Conservation (phyloP, 2,888 invertebrate genomes). For the Zhuqinia jingwanae region DNA sequence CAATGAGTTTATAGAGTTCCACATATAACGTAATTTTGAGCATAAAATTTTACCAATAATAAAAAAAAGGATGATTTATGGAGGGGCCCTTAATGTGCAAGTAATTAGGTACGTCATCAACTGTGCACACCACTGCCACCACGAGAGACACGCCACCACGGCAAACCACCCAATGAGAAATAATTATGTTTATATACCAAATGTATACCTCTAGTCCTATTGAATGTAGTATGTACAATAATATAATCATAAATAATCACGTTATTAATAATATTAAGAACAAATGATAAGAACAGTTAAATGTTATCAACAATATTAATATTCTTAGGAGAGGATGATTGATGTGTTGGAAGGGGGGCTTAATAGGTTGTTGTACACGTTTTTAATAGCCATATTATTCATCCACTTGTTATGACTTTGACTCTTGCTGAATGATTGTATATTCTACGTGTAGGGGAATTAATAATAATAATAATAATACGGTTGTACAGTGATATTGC, state of each 20-base stretch:
- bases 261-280: neutral
- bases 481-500: constrained; percentile 19
- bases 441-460: neutral
- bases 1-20: neutral
- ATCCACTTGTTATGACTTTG: neutral
- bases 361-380: constrained; percentile 19
- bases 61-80: neutral
- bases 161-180: neutral
- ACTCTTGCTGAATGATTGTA: neutral
- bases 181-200: neutral
- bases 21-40: neutral
- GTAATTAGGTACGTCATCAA: constrained; percentile 16
- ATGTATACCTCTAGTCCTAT: neutral
- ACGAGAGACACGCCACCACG: constrained; percentile 9
- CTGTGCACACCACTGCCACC: too few species aligned
- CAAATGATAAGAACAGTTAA: neutral
- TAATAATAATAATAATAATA: neutral
- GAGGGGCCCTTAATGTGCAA: constrained; percentile 1
- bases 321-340: constrained; percentile 31
- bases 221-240: too few species aligned
- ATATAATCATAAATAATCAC: neutral
- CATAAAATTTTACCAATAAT: neutral
- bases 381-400: neutral
- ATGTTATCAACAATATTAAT: neutral
- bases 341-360: constrained; percentile 24